Evolutionary conservation across 1,140 invertebrate genomes (phyloP).

Genomic region (Ganaspis sp.): DNA sequence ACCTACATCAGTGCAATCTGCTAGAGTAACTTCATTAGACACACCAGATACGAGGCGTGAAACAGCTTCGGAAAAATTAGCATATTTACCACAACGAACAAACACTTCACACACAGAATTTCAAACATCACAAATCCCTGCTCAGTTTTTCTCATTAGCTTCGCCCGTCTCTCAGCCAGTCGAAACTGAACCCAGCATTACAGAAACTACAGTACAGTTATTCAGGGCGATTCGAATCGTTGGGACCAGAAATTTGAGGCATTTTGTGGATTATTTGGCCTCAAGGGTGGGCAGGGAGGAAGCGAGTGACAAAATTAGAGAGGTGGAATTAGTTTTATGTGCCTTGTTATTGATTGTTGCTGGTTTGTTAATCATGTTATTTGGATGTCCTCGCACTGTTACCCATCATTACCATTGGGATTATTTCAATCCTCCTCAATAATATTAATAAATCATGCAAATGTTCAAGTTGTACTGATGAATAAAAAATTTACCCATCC

Average conservation of each 20-base stretch:
- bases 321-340: conserved; percentile 84
- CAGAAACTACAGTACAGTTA: conserved; percentile 73
- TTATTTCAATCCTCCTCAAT: conserved; percentile 85
- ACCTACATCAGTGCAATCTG: conserved; percentile 68
- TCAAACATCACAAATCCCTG: conserved; percentile 63
- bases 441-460: conserved; percentile 22
- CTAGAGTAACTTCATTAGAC: conserved; percentile 72
- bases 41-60: conserved; percentile 43
- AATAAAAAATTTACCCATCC: no score
- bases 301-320: conserved; percentile 78
- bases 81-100: conserved; percentile 67
- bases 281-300: conserved; percentile 77
- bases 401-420: conserved; percentile 89
- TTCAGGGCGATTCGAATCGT: conserved; percentile 80
- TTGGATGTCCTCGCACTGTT: conserved; percentile 82
- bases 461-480: no score
- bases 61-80: conserved; percentile 44
- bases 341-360: conserved; percentile 85
- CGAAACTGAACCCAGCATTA: neutral
- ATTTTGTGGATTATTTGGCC: conserved; percentile 81
- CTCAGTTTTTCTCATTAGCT: conserved; percentile 59
- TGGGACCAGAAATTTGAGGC: conserved; percentile 80
- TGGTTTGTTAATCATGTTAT: conserved; percentile 83
- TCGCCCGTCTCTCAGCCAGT: conserved; percentile 36
- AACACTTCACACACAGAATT: conserved; percentile 65